Percentiles rank a stretch among this genome's conserved stretches.
Conservation (phyloP, 1,140 invertebrate genomes). For the Hormaphis cornu region DNA sequence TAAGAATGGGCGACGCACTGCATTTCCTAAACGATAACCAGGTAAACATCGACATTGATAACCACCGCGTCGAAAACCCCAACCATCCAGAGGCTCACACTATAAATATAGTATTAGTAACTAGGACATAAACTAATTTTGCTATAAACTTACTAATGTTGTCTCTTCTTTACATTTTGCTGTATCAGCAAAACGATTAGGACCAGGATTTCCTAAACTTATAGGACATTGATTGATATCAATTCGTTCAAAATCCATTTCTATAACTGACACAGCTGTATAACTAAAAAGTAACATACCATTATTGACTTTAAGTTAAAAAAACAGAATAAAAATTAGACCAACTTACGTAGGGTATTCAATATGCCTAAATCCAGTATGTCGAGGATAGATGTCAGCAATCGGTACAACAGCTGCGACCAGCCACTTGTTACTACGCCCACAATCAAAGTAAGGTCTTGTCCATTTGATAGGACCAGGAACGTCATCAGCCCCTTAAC, state of each 20-base stretch:
- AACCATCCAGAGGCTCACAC: slow-evolving; percentile 94
- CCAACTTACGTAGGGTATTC: slow-evolving; percentile 82
- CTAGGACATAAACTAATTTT: neutral
- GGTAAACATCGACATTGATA: slow-evolving; percentile 92
- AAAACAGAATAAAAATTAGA: neutral
- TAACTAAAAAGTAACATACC: slow-evolving; percentile 54
- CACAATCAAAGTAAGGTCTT: slow-evolving; percentile 92
- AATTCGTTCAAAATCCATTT: slow-evolving; percentile 94
- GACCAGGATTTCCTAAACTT: slow-evolving; percentile 74
- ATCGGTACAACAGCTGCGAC: slow-evolving; percentile 87
- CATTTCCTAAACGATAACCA: slow-evolving; percentile 74
- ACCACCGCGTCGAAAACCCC: slow-evolving; percentile 87
- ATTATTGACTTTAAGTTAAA: neutral
- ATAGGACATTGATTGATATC: slow-evolving; percentile 95
- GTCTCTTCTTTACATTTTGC: slow-evolving; percentile 85
- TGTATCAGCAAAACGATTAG: slow-evolving; percentile 83
- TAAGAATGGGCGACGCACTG: slow-evolving; percentile 77
- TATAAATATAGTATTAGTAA: slow-evolving; percentile 43
- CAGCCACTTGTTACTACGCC: slow-evolving; percentile 89
- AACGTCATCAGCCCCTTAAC: slow-evolving; percentile 65
- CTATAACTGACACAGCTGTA: slow-evolving; percentile 82
- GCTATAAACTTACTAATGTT: slow-evolving; percentile 63
- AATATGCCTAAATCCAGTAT: slow-evolving; percentile 88
- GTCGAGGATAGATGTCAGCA: slow-evolving; percentile 88
- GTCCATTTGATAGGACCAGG: slow-evolving; percentile 89